Evolutionary conservation across 2,797 vertebrate genomes (phyloP), one percentile per base, ranked within the genome.

Genomic region (Esox lucius): DNA sequence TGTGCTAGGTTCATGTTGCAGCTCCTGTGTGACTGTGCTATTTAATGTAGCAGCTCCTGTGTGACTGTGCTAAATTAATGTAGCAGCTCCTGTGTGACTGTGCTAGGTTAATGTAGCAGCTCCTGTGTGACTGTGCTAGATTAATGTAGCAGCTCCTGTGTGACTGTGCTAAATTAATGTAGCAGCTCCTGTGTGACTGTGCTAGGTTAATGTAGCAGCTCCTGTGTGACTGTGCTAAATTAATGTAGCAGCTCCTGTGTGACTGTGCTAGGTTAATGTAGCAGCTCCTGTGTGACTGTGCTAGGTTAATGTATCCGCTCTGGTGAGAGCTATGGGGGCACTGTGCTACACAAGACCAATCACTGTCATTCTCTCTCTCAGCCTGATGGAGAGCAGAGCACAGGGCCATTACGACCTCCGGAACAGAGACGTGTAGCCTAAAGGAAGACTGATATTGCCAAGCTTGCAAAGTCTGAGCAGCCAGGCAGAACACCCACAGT

Each of bases 1-100:
- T 80, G 73, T 84, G 78, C 82, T 78, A 81, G 79, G 68, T 67
- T 84, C 78, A 81, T 88, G 83, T 85, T 84, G 85, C 71, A 70
- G 39, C 80, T 78, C 84, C n/a, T n/a, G n/a, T n/a, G n/a, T n/a
- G n/a, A n/a, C n/a, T n/a, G n/a, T n/a, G n/a, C n/a, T n/a, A 8
- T 9, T 46, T 46, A 2, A 46, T 46, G 42, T 46, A 46, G 42
- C 8, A 46, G 9, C 9, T 46, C 42, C 2, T 11, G 42, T 46
- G 6, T 46, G 12, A 46, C 42, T 46, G 42, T 46, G 42, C 8
- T 56, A 22, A 53, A 19, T n/a, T 22, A 1, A 56, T 9, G n/a
- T 42, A 42, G 42, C 42, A 42, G 6, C 5, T 42, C 42, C 11
- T 7, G 42, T 42, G 42, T 42, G 42, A 42, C 2, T 42, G 42